Percentiles rank a stretch among this genome's conserved stretches.
Evolutionary conservation across 2,888 invertebrate species (phyloP).

Genomic region (Drosophila paracracens): DNA sequence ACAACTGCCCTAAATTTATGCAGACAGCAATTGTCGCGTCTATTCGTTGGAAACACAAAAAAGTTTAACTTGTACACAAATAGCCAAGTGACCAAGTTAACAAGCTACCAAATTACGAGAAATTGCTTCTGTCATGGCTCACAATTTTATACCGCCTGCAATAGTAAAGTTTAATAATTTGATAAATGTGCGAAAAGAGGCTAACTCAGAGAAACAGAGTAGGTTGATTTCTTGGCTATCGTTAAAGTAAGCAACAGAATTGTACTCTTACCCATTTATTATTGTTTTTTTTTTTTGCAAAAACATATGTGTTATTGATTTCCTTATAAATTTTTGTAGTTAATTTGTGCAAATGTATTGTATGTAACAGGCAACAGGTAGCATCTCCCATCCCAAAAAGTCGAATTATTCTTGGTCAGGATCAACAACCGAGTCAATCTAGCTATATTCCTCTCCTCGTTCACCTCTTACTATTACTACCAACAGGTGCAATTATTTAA

Average conservation of each 20-base stretch:
- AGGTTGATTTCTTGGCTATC: conserved; percentile 5
- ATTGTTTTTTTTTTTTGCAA: not conserved
- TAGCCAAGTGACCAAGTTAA: conserved; percentile 30
- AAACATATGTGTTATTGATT: not conserved
- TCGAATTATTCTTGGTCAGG: not conserved
- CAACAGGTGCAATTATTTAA: not conserved
- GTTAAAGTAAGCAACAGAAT: not conserved
- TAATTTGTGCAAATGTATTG: not conserved
- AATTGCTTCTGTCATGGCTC: not conserved
- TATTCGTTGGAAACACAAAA: conserved; percentile 42
- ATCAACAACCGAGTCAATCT: not conserved
- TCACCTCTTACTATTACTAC: not conserved
- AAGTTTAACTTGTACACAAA: conserved; percentile 43
- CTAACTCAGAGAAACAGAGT: too few relatives aligned
- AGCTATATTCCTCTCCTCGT: not conserved
- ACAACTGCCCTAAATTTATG: conserved; percentile 60
- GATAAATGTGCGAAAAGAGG: not conserved
- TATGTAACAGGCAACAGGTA: not conserved
- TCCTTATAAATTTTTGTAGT: not conserved
- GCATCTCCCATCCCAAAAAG: not conserved
- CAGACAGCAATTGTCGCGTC: conserved; percentile 48
- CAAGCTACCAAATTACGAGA: conserved; percentile 3
- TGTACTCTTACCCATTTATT: not conserved
- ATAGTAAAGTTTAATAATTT: not conserved
- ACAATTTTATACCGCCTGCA: not conserved